Percentiles rank a stretch among this genome's conserved stretches.
Evolutionary conservation across 2,797 vertebrate species (phyloP).

Genomic region (Pteronotus mesoamericanus): DNA sequence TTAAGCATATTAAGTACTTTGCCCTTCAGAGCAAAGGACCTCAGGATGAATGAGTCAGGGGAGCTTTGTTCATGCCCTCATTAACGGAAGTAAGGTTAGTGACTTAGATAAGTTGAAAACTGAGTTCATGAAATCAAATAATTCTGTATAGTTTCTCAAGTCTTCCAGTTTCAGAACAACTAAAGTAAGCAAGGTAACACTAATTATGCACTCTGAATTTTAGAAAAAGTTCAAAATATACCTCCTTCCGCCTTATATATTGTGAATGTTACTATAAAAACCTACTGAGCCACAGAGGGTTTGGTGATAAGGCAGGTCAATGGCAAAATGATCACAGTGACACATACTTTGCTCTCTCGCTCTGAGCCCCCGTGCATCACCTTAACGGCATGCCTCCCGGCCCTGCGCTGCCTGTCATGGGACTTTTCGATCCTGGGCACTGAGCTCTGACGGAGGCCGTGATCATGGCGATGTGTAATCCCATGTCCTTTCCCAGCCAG

Average conservation of each 20-base stretch:
- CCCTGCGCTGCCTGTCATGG: background rate
- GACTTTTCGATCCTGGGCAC: background rate
- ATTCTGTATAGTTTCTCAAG: conserved; percentile 26
- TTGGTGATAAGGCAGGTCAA: background rate
- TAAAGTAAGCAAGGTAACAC: conserved; percentile 4
- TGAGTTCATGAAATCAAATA: conserved; percentile 43
- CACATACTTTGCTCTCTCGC: background rate
- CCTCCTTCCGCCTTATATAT: background rate
- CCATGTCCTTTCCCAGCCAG: background rate
- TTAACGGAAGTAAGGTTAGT: conserved; percentile 59
- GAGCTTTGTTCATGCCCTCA: conserved; percentile 38
- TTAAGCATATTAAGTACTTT: conserved; percentile 53
- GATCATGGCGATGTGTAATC: background rate
- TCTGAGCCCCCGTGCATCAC: background rate
- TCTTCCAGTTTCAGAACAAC: conserved; percentile 8
- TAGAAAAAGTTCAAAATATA: background rate
- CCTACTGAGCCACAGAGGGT: background rate
- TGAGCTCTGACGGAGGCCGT: background rate
- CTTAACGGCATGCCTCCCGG: background rate
- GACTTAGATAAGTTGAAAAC: conserved; percentile 48
- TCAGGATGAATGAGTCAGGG: conserved; percentile 52
- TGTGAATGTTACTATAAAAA: background rate
- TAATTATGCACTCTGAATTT: background rate
- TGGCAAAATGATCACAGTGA: background rate
- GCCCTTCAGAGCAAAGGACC: conserved; percentile 33